Percentiles rank a stretch among this genome's conserved stretches.
Conservation (phyloP, 2,797 vertebrate genomes). For the Gorsachius magnificus region DNA sequence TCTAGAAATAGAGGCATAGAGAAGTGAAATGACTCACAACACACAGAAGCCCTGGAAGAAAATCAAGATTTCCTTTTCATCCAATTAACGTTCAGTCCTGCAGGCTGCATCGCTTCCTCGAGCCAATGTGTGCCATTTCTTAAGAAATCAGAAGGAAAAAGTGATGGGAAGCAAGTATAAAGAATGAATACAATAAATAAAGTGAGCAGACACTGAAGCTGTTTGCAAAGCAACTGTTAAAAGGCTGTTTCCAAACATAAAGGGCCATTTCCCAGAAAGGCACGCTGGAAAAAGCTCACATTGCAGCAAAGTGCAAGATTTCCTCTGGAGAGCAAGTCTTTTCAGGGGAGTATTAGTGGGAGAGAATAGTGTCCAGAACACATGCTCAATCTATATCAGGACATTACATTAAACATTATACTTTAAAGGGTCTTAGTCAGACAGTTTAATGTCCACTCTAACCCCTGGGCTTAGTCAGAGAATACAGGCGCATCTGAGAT, state of each 20-base stretch:
- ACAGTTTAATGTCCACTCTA: neutral
- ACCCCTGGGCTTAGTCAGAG: neutral
- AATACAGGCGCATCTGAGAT: neutral
- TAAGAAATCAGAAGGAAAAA: neutral
- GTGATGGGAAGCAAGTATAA: neutral
- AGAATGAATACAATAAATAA: neutral
- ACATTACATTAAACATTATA: neutral
- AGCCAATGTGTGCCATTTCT: neutral
- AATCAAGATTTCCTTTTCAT: neutral
- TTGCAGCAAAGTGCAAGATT: neutral
- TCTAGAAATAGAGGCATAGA: neutral
- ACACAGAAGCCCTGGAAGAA: conserved; percentile 10
- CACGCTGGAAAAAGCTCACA: neutral
- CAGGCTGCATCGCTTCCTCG: neutral
- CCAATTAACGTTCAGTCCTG: neutral
- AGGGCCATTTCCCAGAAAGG: neutral
- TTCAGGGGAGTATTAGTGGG: neutral
- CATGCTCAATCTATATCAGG: neutral
- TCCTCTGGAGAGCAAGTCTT: fast-evolving
- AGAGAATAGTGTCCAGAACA: neutral
- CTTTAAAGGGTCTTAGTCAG: neutral
- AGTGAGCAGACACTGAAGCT: neutral
- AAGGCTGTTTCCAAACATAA: neutral
- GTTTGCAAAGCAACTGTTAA: neutral
- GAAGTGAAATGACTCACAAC: neutral